Evolutionary conservation across 1,140 invertebrate species (phyloP).

Genomic region (Condylostylus longicornis): DNA sequence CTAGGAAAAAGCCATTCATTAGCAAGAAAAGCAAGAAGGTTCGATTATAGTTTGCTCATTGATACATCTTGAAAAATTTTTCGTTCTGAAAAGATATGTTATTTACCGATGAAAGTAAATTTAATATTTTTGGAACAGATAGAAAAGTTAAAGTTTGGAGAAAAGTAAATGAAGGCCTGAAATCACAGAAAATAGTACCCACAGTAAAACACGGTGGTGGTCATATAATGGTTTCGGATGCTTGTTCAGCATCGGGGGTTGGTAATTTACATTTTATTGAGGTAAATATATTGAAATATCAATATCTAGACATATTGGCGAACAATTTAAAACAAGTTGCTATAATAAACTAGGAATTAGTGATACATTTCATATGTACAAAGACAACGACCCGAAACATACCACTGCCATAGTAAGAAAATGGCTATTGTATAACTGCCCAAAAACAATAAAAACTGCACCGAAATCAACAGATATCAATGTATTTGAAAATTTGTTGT

Average conservation of each 20-base stretch:
- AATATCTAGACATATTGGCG: slow-evolving; percentile 12
- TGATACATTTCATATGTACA: slow-evolving; percentile 4
- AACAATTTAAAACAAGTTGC: slow-evolving; percentile 10
- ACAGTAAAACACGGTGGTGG: slow-evolving; percentile 30
- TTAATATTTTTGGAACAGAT: slow-evolving; percentile 12
- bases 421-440: slow-evolving; percentile 12
- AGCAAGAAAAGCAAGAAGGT: slow-evolving; percentile 4
- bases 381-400: slow-evolving; percentile 17
- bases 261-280: slow-evolving; percentile 15
- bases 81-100: slow-evolving; percentile 9
- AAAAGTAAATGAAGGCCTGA: slow-evolving; percentile 1
- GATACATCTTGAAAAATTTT: slow-evolving; percentile 4
- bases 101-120: slow-evolving; percentile 17
- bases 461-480: slow-evolving; percentile 16
- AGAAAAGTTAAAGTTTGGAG: slow-evolving; percentile 6
- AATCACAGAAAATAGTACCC: slow-evolving; percentile 7
- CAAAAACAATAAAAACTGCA: slow-evolving; percentile 13
- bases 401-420: slow-evolving; percentile 11
- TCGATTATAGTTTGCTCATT: slow-evolving; percentile 10
- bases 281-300: slow-evolving; percentile 8
- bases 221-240: slow-evolving; percentile 25
- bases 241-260: slow-evolving; percentile 14
- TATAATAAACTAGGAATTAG: slow-evolving; percentile 8
- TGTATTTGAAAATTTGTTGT: slow-evolving; percentile 12
- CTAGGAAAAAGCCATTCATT: slow-evolving; percentile 3